These are phyloP conservation scores for Bombus impatiens DNA, from an alignment of 1,140 invertebrate species.

Conservation along the genomic window DNA sequence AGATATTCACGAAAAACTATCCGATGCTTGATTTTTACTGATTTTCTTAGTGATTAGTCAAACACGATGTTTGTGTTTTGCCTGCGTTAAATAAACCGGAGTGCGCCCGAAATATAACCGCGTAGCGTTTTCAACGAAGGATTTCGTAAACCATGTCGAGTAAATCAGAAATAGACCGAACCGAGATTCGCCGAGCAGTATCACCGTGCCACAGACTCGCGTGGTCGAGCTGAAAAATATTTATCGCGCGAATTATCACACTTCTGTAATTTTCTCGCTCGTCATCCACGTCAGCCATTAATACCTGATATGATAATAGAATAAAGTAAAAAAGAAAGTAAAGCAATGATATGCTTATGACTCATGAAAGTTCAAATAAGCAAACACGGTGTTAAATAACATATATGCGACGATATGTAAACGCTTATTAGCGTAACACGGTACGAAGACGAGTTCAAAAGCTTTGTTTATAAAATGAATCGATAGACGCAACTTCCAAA, in stretches of 20 bases:
- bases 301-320: not conserved
- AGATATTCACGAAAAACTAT: not conserved
- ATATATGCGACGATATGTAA: not conserved
- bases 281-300: too few species aligned
- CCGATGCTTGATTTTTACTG: not conserved
- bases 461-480: not conserved
- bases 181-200: slow-evolving; percentile 13
- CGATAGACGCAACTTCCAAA: not conserved
- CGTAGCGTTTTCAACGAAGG: not conserved
- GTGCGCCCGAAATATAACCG: slow-evolving; percentile 22
- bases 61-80: not conserved
- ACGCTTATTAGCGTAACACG: not conserved
- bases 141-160: slow-evolving; percentile 46
- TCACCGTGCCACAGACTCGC: not conserved
- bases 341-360: not conserved
- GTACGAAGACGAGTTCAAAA: not conserved
- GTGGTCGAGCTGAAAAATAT: slow-evolving; percentile 11
- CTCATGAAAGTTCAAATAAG: too few species aligned
- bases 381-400: not conserved
- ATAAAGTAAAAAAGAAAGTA: not conserved
- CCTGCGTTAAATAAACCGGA: slow-evolving; percentile 6
- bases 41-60: not conserved
- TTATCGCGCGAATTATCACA: not conserved
- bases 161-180: slow-evolving; percentile 44
- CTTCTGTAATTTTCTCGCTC: slow-evolving; percentile 14